phyloP scores from a whole-genome alignment of 1,140 invertebrate species.

The Ostrea edulis region DNA sequence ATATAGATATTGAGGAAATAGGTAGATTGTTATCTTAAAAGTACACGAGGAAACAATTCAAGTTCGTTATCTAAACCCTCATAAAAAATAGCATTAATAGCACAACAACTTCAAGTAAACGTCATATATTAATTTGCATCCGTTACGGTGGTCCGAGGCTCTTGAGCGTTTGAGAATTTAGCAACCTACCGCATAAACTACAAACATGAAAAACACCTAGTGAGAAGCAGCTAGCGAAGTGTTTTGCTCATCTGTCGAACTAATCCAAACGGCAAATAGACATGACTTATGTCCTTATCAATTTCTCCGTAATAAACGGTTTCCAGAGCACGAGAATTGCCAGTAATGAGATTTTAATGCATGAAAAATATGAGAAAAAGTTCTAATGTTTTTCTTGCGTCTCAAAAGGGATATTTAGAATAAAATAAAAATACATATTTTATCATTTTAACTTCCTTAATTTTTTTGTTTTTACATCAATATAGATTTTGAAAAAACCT shows the following conservation, averaged over 20 bases:
- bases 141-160: slow-evolving; percentile 17
- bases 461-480: too few relatives aligned
- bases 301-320: slow-evolving; percentile 27
- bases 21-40: slow-evolving; percentile 14
- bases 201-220: slow-evolving; percentile 37
- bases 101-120: slow-evolving; percentile 35
- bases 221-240: slow-evolving; percentile 30
- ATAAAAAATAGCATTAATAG: slow-evolving; percentile 34
- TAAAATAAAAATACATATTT: too few relatives aligned
- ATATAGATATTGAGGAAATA: slow-evolving; percentile 7
- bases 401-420: too few relatives aligned
- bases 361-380: slow-evolving; percentile 24
- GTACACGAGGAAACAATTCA: slow-evolving; percentile 28
- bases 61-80: slow-evolving; percentile 30
- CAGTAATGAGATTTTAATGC: slow-evolving; percentile 39
- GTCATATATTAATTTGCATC: slow-evolving; percentile 37
- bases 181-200: slow-evolving; percentile 38
- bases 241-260: slow-evolving; percentile 32
- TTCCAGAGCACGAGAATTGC: slow-evolving; percentile 24
- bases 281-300: slow-evolving; percentile 38
- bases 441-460: too few relatives aligned
- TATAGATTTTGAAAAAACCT: too few relatives aligned
- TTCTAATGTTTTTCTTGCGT: neutral
- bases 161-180: slow-evolving; percentile 34
- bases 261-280: slow-evolving; percentile 37